A percentile compares a stretch with the other conserved stretches of the same genome.
Evolutionary conservation across 1,140 invertebrate genomes (phyloP).

Genomic region (Riptortus pedestris): DNA sequence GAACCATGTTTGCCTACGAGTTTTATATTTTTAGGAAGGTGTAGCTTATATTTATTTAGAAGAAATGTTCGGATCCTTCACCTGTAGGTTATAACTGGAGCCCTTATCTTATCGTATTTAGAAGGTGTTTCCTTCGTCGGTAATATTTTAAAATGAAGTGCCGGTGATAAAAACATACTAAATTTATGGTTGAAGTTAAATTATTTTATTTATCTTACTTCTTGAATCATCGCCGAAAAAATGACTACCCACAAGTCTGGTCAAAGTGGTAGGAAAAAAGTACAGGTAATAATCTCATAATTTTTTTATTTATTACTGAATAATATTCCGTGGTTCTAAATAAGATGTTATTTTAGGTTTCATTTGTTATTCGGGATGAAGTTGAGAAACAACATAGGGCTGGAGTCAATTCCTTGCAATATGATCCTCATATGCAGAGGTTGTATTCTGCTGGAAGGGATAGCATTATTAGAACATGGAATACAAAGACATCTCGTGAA

Average conservation of each 20-base stretch:
- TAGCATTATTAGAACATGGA: conserved; percentile 96
- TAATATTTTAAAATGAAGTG: neutral
- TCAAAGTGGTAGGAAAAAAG: conserved; percentile 32
- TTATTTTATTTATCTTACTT: neutral
- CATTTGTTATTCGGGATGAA: conserved; percentile 95
- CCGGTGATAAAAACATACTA: neutral
- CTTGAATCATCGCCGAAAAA: neutral
- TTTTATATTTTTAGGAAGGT: neutral
- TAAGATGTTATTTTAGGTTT: conserved; percentile 53
- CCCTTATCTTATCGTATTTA: neutral
- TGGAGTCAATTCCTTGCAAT: conserved; percentile 91
- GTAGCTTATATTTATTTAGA: neutral
- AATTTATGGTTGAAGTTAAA: neutral
- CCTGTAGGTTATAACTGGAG: neutral
- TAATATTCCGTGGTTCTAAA: neutral
- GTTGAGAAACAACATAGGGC: conserved; percentile 87
- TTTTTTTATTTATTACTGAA: neutral
- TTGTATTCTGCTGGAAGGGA: conserved; percentile 97
- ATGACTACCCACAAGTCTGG: conserved; percentile 31
- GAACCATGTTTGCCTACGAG: neutral
- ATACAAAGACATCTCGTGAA: conserved; percentile 54
- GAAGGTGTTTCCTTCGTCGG: neutral
- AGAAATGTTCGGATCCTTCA: neutral
- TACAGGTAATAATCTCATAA: conserved; percentile 28
- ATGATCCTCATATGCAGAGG: conserved; percentile 74